Base-by-base conservation (phyloP, 2,797 vertebrate species). In the Sebastes vulpes region DNA sequence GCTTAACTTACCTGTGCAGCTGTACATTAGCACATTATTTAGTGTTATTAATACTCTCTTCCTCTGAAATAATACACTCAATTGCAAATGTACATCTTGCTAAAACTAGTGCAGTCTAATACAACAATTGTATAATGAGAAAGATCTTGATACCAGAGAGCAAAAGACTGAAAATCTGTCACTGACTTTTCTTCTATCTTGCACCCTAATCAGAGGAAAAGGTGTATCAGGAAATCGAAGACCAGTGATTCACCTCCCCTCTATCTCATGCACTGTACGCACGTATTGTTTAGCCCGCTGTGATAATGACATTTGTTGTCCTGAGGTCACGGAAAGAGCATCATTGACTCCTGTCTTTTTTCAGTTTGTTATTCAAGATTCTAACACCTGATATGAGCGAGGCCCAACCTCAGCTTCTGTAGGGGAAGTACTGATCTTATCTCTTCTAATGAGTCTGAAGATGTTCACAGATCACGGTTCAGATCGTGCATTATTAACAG, bases 331-430 rank as follows among this genome's bases (percentile, higher is more conserved):
- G 35, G 20, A 65, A 57, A 68, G 42, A 71, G 7, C 54, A 26
- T 61, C 65, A n/a, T 1, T 52, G 60, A 28, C 31, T 32, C 11
- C 23, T 65, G 12, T 28, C 71, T 23, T 71, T 71, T 61, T 66
- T 72, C 28, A 60, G 16, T 2, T 28, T 77, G 79, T 84, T 83
- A 20, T 53, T 85, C 48, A 67, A 86, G 85, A 89, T 88, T 14
- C 3, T 68, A 18, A 59, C 50, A 67, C 38, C 50, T 72, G 87
- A 89, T 91, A 82, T n/a, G 53, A 74, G 28, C 4, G 1, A 65
- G 61, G 65, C 59, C 7, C 38, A 53, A 80, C 54, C 61, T 79
- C 64, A 14, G 26, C 14, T 23, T 66, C 11, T 71, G 4, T 3
- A 53, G 57, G 57, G 71, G 59, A 75, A 73, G 29, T 79, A 63